Evolutionary conservation across 92 coral and sea anemone genomes (phyloP), one percentile per base, ranked within the genome.

Genomic region (Plumapathes pennacea): DNA sequence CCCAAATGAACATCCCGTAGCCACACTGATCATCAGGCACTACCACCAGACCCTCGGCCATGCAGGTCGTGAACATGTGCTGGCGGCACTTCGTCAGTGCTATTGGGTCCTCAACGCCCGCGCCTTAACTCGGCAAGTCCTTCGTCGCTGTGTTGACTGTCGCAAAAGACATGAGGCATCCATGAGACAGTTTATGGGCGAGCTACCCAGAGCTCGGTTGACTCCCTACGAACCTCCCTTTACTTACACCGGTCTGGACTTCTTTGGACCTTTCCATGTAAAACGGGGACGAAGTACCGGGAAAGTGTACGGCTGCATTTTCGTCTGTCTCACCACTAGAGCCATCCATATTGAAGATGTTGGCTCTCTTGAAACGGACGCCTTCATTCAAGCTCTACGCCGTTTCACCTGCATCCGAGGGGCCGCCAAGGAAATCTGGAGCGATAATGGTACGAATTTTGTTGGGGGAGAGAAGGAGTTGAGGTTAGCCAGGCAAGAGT

Each of bases 271-370:
- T 14, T 45, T 45, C 27, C 43, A 45, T 17, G 70, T 62, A 7
- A 45, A 62, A 33, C 57, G 60, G 15, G 70, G 60, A 47, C 61
- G 71, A 25, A 25, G 42, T 28, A 26, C 57, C 19, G 46, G 32
- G 19, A 67, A 57, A 28, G 38, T 69, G 1, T 72, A 72, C 27
- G 70, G 79, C 3, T 72, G 79, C 70, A 61, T 73, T 22, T 73
- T 73, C 25, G 80, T 73, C 18, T 73, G 72, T 21, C 39, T 64
- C 52, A 56, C 67, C 10, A 64, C 69, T 1, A 75, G 82, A 30
- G 75, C 82, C 0, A 54, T 75, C 30, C 82, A 75, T 42, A 54
- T 65, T n/a, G 82, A 75, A 36, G 75, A 75, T 54, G 82, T 49
- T 17, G 62, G 82, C 3, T 74, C 81, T 0, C 28, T 64, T 36